phyloP scores from a whole-genome alignment of 2,113 vertebrate genomes.

The Crotophaga sulcirostris region DNA sequence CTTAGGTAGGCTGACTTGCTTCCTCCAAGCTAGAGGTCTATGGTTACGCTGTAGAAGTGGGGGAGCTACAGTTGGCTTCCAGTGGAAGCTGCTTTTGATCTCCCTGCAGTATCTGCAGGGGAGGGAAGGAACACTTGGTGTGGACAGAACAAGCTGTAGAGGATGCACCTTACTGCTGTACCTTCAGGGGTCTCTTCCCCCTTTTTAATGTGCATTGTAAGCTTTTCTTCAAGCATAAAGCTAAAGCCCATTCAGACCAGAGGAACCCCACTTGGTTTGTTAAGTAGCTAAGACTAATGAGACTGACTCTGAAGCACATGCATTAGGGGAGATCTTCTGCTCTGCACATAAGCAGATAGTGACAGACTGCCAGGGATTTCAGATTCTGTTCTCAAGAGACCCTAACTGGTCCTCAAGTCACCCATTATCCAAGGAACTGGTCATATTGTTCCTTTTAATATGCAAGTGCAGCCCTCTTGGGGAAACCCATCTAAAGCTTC shows the following conservation, averaged over 20 bases:
- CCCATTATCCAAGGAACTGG: not conserved
- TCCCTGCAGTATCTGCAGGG: slow-evolving; percentile 47
- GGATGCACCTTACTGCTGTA: not conserved
- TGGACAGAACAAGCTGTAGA: slow-evolving; percentile 4
- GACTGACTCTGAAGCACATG: not conserved
- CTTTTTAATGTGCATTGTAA: not conserved
- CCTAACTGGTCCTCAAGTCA: not conserved
- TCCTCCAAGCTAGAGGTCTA: not conserved
- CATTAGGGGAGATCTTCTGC: not conserved
- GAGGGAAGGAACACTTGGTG: not conserved
- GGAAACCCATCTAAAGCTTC: slow-evolving; percentile 22
- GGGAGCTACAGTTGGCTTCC: slow-evolving; percentile 20
- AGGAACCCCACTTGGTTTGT: not conserved
- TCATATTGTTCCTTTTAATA: not conserved
- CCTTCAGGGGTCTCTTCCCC: not conserved
- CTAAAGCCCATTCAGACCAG: not conserved
- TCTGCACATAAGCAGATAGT: not conserved
- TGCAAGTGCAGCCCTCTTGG: slow-evolving; percentile 16
- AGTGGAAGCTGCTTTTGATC: slow-evolving; percentile 47
- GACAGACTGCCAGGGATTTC: not conserved
- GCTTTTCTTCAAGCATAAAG: not conserved
- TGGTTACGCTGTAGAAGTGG: not conserved
- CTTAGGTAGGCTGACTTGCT: not conserved
- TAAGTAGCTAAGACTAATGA: not conserved
- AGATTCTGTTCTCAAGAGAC: not conserved